Evolutionary conservation across 1,140 invertebrate species (phyloP), one percentile per base, ranked within the genome.

Genomic region (Papilio glaucus): DNA sequence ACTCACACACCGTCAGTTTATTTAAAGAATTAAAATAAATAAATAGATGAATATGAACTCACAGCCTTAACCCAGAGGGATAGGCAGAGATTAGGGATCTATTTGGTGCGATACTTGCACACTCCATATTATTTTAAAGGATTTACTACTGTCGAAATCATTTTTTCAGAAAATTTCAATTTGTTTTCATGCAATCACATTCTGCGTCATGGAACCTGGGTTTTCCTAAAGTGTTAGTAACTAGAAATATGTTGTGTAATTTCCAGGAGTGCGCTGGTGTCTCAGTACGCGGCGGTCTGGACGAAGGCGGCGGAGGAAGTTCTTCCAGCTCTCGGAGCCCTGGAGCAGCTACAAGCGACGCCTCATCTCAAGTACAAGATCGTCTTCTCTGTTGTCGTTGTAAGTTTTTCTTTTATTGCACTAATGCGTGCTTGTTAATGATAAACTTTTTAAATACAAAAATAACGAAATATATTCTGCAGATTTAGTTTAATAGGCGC

Each of bases 341-440:
- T 98, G 10, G 95, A 96, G 8, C 95, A 97, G 62, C 94, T 99
- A 9, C 94, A 95, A 60, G 95, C 97, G 69, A 96, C 97, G 0
- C 95, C 96, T 71, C 97, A 98, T 84, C 94, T 99, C 24, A 99
- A 99, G 93, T 96, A 96, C 45, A 99, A 99, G 94, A 97, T 99
- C 72, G 94, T 99, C 41, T 99, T 98, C 89, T 99, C 98, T 62
- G 97, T 99, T 57, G 96, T 98, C 80, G 98, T 99, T 91, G 98
- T 99, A 94, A 96, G 97, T 96, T 81, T 71, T 37, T 4, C 0
- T 69, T 10, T n/a, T n/a, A n/a, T n/a, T n/a, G n/a, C n/a, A n/a
- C n/a, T n/a, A n/a, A n/a, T n/a, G n/a, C n/a, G n/a, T n/a, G n/a
- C n/a, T n/a, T n/a, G n/a, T n/a, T n/a, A n/a, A n/a, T n/a, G n/a